These are phyloP conservation scores for Acholoe squamosa DNA, from an alignment of 2,888 invertebrate species.

Conservation along the genomic window DNA sequence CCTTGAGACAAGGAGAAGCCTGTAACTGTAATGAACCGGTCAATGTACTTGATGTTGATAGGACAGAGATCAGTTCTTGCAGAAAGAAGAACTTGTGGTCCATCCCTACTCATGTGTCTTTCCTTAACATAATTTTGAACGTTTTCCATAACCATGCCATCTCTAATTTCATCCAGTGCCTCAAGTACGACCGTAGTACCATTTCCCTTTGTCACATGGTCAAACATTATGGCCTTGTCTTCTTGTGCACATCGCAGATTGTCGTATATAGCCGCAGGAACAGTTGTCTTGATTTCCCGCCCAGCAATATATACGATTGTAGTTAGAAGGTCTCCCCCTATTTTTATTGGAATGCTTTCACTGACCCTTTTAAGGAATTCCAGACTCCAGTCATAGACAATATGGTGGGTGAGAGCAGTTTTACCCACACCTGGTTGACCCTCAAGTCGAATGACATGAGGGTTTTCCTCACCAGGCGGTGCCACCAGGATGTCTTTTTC, in stretches of 20 bases:
- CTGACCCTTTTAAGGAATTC: too few species aligned
- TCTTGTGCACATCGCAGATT: background rate
- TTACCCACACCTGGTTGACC: too few species aligned
- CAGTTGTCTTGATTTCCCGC: background rate
- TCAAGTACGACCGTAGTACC: background rate
- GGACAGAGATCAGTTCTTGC: background rate
- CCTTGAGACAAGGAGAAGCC: background rate
- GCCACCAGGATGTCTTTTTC: too few species aligned
- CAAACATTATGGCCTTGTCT: background rate
- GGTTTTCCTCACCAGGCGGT: too few species aligned
- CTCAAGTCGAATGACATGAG: too few species aligned
- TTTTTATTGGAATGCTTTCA: too few species aligned
- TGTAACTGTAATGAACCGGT: background rate
- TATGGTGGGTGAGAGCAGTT: too few species aligned
- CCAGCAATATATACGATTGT: background rate
- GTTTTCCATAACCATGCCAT: background rate
- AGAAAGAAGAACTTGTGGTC: background rate
- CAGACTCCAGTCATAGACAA: too few species aligned
- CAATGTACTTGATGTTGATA: background rate
- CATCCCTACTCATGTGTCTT: background rate
- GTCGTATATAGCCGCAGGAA: background rate
- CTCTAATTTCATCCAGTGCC: background rate
- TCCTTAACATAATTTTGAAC: background rate
- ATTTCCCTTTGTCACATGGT: background rate
- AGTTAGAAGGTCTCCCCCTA: too few species aligned